Evolutionary conservation across 2,797 vertebrate species (phyloP).

Genomic region (Molothrus aeneus): DNA sequence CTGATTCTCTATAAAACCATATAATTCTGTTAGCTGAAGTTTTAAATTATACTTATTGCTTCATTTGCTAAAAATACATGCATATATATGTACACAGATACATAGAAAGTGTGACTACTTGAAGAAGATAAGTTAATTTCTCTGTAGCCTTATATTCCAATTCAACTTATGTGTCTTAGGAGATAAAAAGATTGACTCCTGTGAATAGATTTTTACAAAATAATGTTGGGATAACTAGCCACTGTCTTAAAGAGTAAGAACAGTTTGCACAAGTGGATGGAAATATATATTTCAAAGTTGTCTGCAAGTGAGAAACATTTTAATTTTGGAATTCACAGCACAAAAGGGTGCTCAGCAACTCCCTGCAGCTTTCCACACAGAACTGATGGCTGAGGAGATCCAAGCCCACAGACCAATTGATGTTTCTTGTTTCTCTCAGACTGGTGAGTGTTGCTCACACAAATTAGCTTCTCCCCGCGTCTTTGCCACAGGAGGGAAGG

Average conservation of each 20-base stretch:
- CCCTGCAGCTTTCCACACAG: background rate
- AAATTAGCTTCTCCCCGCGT: background rate
- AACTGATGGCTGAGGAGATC: background rate
- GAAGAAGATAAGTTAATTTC: background rate
- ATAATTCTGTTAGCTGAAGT: background rate
- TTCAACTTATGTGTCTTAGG: background rate
- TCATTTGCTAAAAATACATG: background rate
- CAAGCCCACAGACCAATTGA: background rate
- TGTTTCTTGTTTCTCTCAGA: background rate
- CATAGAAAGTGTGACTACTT: background rate
- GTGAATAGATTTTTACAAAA: background rate
- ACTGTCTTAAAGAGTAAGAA: background rate
- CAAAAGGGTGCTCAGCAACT: background rate
- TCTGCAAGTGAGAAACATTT: background rate
- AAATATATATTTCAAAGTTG: background rate
- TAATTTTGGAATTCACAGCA: background rate
- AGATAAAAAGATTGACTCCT: background rate
- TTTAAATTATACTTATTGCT: background rate
- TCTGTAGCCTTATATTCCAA: background rate
- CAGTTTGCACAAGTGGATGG: background rate
- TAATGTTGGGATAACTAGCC: background rate
- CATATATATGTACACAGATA: background rate
- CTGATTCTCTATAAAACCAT: background rate
- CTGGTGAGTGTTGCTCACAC: rapidly evolving
- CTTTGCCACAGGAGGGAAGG: background rate